Base-by-base conservation (phyloP, 2,888 invertebrate species). In the Theretra japonica region DNA sequence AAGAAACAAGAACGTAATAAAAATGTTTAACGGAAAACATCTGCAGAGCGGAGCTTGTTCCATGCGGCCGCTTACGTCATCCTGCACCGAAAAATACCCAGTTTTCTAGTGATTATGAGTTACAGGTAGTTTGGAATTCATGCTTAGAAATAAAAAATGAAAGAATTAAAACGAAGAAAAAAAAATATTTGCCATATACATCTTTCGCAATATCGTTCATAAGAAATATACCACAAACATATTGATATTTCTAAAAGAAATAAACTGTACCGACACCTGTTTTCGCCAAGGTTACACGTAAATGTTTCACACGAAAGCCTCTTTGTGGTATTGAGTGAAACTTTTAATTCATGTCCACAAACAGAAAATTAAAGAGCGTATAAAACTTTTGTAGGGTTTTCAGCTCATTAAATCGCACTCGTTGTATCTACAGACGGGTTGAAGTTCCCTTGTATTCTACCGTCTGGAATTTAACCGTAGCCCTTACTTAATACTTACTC, bases 291-390 rank as follows among this genome's bases (percentile, higher is more conserved):
- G 58, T 58, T 58, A 23, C 58, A 58, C 23, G 58, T 23, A 58
- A 58, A 58, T 23, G 2, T 17, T 25, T 8, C 8, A 58, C 25
- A 0, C 15, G 23, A 25, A 25, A n/a, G 6, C 25, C 15, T 25
- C 25, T 58, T 25, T 28, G 25, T 23, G 58, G 11, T 17, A 17
- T 17, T 0, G 3, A 57, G 57, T 21, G 11, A 57, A 58, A 58
- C 15, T 58, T 58, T 58, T 58, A 58, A 58, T 58, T 21, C 58
- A 28, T 58, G 25, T 58, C 58, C 17, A 58, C 15, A 23, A 58
- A 58, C 25, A 28, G 25, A 23, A 25, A 58, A 58, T 58, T 58
- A 58, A 58, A 58, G 17, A 4, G 58, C 28, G 28, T 28, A 41
- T 41, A 25, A 17, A 28, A 58, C 58, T 28, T 58, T 57, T 58